A percentile compares a stretch with the other conserved stretches of the same genome.
Evolutionary conservation across 2,113 vertebrate species (phyloP).

Genomic region (Myanophis thanlyinensis): DNA sequence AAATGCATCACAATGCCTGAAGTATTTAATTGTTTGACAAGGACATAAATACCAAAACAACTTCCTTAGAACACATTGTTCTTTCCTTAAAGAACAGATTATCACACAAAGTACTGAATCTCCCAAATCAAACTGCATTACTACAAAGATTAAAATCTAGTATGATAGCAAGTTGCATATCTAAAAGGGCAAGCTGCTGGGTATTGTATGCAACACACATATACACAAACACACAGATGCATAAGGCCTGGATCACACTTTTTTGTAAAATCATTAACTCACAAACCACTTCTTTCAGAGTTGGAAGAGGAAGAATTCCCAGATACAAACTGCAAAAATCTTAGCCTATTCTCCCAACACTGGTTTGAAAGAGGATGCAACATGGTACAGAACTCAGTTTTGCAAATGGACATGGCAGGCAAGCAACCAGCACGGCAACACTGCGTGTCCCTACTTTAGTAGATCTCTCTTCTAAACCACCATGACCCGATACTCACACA

Average conservation of each 20-base stretch:
- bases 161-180: background rate
- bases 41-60: background rate
- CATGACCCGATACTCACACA: too few relatives aligned
- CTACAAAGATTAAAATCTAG: background rate
- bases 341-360: background rate
- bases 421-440: background rate
- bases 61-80: background rate
- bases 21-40: background rate
- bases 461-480: background rate
- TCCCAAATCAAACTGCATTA: background rate
- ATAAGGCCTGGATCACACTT: background rate
- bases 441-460: background rate
- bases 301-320: background rate
- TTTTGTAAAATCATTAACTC: background rate
- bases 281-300: background rate
- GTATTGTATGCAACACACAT: background rate
- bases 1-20: background rate
- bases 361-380: background rate
- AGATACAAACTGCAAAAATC: background rate
- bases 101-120: background rate
- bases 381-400: background rate
- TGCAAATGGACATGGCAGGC: background rate
- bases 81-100: background rate
- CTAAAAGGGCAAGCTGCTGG: background rate
- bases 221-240: background rate